Conservation (phyloP, 2,888 invertebrate genomes). For the Frankliniella intonsa region DNA sequence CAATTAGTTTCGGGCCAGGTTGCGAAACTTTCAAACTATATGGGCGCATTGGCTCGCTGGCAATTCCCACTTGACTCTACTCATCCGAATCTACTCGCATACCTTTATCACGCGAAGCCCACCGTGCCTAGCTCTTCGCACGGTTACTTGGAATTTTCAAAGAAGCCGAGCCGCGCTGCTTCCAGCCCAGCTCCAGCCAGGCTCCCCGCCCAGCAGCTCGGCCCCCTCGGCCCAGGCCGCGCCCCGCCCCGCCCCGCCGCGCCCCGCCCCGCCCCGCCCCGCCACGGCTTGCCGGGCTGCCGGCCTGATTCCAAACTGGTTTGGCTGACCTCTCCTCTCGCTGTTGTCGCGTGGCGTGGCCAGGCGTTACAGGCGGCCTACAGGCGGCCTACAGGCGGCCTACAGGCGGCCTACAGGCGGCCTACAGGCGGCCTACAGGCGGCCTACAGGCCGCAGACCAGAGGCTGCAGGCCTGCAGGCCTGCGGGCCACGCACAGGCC, state of each 20-base stretch:
- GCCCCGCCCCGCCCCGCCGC: not conserved
- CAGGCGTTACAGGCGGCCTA: not conserved
- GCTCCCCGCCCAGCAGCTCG: not conserved
- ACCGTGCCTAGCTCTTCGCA: too few species aligned
- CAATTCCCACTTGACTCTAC: too few species aligned
- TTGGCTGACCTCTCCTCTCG: conserved; percentile 24
- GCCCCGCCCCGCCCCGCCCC: not conserved
- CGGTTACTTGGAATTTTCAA: too few species aligned
- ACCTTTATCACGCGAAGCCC: too few species aligned
- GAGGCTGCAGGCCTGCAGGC: not conserved
- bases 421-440: not conserved
- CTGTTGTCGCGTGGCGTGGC: conserved; percentile 26
- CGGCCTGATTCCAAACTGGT: conserved; percentile 26
- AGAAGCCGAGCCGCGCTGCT: too few species aligned
- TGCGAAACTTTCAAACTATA: too few species aligned
- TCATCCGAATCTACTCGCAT: too few species aligned
- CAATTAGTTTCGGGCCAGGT: too few species aligned
- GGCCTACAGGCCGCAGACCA: not conserved
- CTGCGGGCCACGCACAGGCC: not conserved
- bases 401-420: not conserved
- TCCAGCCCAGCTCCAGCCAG: not conserved
- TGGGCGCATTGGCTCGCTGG: too few species aligned
- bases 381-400: conserved; percentile 4
- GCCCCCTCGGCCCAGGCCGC: conserved; percentile 27
- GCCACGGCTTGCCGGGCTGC: not conserved